A percentile compares a stretch with the other conserved stretches of the same genome.
These are phyloP conservation scores for Drosophila arawakana DNA, from an alignment of 1,140 invertebrate species.

Conservation along the genomic window DNA sequence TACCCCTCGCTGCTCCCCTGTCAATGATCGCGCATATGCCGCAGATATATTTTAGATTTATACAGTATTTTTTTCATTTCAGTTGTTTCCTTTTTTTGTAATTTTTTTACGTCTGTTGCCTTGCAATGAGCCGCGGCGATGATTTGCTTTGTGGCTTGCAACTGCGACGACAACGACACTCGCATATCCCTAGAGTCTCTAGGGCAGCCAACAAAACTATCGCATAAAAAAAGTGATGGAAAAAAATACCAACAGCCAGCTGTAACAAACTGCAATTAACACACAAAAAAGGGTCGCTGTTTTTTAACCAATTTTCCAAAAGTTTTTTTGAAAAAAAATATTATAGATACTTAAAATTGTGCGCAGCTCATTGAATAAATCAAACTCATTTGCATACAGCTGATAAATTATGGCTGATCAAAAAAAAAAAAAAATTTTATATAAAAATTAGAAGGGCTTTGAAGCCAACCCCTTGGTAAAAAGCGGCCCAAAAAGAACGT, in stretches of 20 bases:
- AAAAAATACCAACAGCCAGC: constrained; percentile 9
- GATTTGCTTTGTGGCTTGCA: constrained; percentile 73
- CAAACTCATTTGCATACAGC: constrained; percentile 83
- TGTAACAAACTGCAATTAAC: constrained; percentile 11
- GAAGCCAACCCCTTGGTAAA: constrained; percentile 48
- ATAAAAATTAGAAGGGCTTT: not conserved
- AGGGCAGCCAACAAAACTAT: constrained; percentile 29
- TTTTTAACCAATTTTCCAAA: not conserved
- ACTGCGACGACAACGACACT: constrained; percentile 29
- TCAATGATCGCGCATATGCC: constrained; percentile 64
- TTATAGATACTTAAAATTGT: constrained; percentile 51
- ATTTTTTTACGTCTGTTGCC: constrained; percentile 83
- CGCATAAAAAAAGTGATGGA: constrained; percentile 3
- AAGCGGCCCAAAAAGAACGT: not conserved
- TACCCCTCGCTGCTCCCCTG: constrained; percentile 11
- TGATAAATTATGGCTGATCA: constrained; percentile 75
- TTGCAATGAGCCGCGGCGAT: constrained; percentile 82
- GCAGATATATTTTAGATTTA: constrained; percentile 69
- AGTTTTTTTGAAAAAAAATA: too few relatives aligned
- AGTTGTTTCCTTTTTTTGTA: constrained; percentile 24
- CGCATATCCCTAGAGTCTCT: constrained; percentile 35
- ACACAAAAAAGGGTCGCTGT: constrained; percentile 46
- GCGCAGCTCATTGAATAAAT: constrained; percentile 82
- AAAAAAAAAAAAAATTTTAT: too few relatives aligned
- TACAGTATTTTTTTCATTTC: constrained; percentile 29